Evolutionary conservation across 2,888 invertebrate genomes (phyloP), one percentile per base, ranked within the genome.

Genomic region (Drosophila fungiperda): DNA sequence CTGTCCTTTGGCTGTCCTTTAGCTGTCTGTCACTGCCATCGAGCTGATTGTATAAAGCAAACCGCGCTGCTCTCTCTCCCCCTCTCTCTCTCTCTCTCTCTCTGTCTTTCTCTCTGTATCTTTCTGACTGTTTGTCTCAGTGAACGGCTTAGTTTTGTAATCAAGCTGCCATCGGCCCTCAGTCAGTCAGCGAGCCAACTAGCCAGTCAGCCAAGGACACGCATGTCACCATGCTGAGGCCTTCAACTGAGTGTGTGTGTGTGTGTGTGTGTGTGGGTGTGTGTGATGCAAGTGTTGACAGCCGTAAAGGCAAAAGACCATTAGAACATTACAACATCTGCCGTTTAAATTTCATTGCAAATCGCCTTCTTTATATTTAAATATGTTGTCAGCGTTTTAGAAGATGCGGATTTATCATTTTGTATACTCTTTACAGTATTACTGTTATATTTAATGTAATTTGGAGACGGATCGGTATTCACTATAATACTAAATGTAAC

Each of bases 11-110:
- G 33, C 45, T 33, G 57, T 58, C 53, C 42, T 58, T 42, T 12
- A 45, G 38, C 23, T 33, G 17, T 49, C 57, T 23, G 15, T 17
- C n/a, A n/a, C 20, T 50, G 26, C 26, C 67, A 54, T 53, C 40
- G 57, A 75, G 73, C 75, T 89, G 89, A 88, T 88, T 88, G 86
- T 72, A 86, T 84, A 87, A 87, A 87, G 86, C 72, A 78, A 87
- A 78, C 72, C 63, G 68, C 75, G 60, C 53, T 66, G 63, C 53
- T 42, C 9, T 42, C 38, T n/a, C 36, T 54, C 36, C 2, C 26
- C 23, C 50, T 5, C 15, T 68, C 17, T 9, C 52, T 33, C n/a
- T n/a, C 12, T 38, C 6, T n/a, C 29, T 11, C 17, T 8, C 7
- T 12, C 8, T 35, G 2, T 54, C 20, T 12, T 17, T 23, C 36